These are phyloP conservation scores for Actinernus sp. DNA, from an alignment of 92 coral and sea anemone genomes.

Conservation along the genomic window DNA sequence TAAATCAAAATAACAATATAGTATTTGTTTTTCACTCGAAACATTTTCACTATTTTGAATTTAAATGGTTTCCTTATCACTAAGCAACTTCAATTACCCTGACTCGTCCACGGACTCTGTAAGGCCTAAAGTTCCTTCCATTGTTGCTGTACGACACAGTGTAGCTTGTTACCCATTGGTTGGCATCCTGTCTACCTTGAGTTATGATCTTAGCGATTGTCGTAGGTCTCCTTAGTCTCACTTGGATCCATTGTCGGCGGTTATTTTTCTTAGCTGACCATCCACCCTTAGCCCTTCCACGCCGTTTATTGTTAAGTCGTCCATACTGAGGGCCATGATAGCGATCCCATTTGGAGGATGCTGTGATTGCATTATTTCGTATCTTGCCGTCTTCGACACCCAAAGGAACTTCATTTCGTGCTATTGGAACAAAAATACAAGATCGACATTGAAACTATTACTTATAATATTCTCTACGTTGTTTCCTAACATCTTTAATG, in stretches of 20 bases:
- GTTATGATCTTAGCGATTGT: slow-evolving; percentile 66
- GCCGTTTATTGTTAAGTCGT: slow-evolving; percentile 32
- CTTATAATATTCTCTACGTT: no score
- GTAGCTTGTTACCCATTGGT: slow-evolving; percentile 71
- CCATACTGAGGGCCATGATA: slow-evolving; percentile 47
- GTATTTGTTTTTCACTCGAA: no score
- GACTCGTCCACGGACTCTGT: slow-evolving; percentile 57
- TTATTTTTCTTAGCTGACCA: slow-evolving; percentile 59
- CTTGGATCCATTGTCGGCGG: slow-evolving; percentile 40
- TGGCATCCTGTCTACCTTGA: slow-evolving; percentile 75
- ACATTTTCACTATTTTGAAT: no score
- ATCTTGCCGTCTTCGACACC: slow-evolving; percentile 63
- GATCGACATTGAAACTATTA: no score
- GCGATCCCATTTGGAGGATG: slow-evolving; percentile 43
- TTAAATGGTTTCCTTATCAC: no score
- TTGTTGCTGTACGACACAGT: slow-evolving; percentile 69
- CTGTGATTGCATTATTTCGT: slow-evolving; percentile 18
- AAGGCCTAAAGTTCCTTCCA: slow-evolving; percentile 54
- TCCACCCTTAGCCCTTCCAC: slow-evolving; percentile 50
- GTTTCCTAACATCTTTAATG: no score
- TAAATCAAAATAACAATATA: no score
- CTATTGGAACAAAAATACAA: slow-evolving; percentile 7
- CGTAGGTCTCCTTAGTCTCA: slow-evolving; percentile 52
- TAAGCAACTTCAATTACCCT: no score
- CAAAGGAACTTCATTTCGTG: slow-evolving; percentile 40